Evolutionary conservation across 2,888 invertebrate genomes (phyloP).

Genomic region (Cerastoderma edule): DNA sequence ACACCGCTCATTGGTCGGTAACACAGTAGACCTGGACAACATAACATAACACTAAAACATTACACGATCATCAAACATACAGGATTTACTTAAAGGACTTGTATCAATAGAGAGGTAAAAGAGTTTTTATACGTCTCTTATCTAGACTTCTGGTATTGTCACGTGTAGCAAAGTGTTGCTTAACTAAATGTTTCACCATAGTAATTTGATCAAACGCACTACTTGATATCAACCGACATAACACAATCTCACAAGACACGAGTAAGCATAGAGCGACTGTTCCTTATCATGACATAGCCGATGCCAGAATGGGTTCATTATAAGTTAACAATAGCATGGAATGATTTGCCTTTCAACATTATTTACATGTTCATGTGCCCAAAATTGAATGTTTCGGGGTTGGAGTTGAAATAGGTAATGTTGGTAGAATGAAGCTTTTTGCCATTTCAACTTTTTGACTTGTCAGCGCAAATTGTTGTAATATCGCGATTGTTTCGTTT

Average conservation of each 20-base stretch:
- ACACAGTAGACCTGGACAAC: constrained; percentile 46
- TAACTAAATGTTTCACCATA: neutral
- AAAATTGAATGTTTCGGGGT: no score
- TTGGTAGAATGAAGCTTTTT: neutral
- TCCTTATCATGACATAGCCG: no score
- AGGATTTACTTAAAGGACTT: no score
- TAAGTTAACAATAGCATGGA: no score
- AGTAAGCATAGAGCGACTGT: no score
- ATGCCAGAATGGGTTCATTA: no score
- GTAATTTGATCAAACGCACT: neutral
- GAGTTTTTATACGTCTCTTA: neutral
- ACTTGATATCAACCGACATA: no score
- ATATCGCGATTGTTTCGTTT: neutral
- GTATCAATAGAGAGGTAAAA: neutral
- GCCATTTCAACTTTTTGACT: neutral
- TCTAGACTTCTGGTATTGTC: neutral
- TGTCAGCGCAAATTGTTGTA: neutral
- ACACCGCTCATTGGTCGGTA: constrained; percentile 59
- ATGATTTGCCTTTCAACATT: no score
- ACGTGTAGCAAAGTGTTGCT: neutral
- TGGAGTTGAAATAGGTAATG: neutral
- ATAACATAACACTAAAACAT: neutral
- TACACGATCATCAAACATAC: neutral
- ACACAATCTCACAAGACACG: no score
- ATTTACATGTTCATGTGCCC: no score